A percentile compares a stretch with the other conserved stretches of the same genome.
Conservation (phyloP, 2,113 vertebrate species). For the Haplochromis burtoni region DNA sequence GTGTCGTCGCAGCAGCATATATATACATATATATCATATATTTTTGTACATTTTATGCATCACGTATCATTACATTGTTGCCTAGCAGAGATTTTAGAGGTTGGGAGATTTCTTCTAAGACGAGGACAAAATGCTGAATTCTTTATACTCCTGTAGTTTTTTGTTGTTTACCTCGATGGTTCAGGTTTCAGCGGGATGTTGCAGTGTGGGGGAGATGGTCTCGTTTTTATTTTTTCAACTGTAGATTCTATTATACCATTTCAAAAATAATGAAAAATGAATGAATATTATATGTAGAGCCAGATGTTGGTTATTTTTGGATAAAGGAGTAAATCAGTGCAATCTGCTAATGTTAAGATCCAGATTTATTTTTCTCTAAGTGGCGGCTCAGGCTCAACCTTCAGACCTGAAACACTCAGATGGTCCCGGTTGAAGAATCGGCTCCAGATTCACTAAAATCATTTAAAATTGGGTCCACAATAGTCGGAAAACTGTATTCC, state of each 20-base stretch:
- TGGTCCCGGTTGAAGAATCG: background rate
- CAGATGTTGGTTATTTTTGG: background rate
- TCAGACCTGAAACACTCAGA: background rate
- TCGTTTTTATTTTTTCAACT: background rate
- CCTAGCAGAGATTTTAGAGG: slow-evolving; percentile 30
- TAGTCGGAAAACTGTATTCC: background rate
- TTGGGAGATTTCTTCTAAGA: background rate
- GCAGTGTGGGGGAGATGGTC: background rate
- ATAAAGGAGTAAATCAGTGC: background rate
- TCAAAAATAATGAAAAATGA: background rate
- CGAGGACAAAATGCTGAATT: background rate
- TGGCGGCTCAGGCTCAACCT: background rate
- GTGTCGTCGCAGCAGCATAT: background rate
- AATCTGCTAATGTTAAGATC: background rate
- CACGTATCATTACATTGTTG: background rate
- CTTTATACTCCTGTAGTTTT: background rate
- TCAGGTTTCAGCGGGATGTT: slow-evolving; percentile 21
- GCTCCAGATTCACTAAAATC: background rate
- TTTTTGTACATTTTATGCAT: slow-evolving; percentile 50
- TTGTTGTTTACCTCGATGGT: background rate
- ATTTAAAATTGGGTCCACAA: accelerated
- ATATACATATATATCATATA: slow-evolving; percentile 14
- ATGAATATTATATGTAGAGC: background rate
- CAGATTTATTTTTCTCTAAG: background rate
- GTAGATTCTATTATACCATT: background rate